phyloP scores from a whole-genome alignment of 2,797 vertebrate species.

The Cygnus olor region DNA sequence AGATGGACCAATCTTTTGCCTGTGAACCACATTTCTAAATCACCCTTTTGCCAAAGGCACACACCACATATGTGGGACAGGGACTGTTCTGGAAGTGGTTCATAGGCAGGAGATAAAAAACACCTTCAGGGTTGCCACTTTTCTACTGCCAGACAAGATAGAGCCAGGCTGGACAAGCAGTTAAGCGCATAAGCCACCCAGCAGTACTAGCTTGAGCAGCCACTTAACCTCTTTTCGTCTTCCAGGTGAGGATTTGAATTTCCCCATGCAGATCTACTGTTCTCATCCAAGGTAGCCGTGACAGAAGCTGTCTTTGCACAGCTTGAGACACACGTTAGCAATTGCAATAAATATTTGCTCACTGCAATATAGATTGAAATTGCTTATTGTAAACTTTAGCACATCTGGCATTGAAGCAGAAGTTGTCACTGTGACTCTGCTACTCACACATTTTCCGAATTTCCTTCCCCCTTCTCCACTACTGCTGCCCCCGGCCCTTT shows the following conservation, averaged over 20 bases:
- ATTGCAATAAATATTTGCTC: neutral
- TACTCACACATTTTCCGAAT: neutral
- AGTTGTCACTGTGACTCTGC: neutral
- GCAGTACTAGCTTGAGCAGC: neutral
- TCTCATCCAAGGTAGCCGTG: neutral
- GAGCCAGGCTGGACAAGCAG: neutral
- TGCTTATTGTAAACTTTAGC: neutral
- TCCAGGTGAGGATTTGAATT: neutral
- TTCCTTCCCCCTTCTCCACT: neutral
- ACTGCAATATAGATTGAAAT: neutral
- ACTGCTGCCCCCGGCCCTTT: neutral
- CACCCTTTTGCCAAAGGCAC: neutral
- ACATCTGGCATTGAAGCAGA: neutral
- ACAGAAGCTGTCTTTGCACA: neutral
- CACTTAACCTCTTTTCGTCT: neutral
- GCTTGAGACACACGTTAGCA: neutral
- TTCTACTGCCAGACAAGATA: neutral
- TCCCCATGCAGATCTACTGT: neutral
- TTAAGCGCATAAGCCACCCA: neutral
- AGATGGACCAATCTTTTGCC: neutral
- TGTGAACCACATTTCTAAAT: neutral
- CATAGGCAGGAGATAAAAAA: neutral
- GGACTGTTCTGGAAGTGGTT: neutral
- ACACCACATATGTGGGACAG: neutral
- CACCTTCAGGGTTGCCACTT: neutral